phyloP scores from a whole-genome alignment of 2,113 vertebrate genomes.

The Noturus placidus region DNA sequence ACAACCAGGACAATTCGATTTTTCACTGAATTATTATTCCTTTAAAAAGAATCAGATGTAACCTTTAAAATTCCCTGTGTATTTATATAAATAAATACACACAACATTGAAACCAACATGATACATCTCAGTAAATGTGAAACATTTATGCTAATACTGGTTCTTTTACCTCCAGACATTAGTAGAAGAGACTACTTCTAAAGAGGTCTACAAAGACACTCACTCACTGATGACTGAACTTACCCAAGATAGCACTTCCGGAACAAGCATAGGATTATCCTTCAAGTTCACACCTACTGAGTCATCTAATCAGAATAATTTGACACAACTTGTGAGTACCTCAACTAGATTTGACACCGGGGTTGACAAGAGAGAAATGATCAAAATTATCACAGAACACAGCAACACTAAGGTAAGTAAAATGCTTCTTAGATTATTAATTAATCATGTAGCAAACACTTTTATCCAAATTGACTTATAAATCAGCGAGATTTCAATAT shows the following conservation, averaged over 20 bases:
- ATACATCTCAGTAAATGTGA: background rate
- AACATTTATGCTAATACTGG: background rate
- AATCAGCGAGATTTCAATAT: background rate
- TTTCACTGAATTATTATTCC: background rate
- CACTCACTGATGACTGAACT: conserved; percentile 68
- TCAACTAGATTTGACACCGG: accelerated
- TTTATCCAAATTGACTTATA: background rate
- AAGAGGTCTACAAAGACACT: conserved; percentile 72
- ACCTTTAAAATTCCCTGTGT: background rate
- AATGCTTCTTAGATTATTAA: background rate
- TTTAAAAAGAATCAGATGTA: background rate
- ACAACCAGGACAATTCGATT: background rate
- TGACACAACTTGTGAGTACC: accelerated
- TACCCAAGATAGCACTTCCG: conserved; percentile 46
- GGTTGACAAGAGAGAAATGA: conserved; percentile 40
- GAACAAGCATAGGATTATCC: conserved; percentile 58
- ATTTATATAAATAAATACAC: background rate
- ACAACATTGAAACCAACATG: background rate
- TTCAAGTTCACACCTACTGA: conserved; percentile 72
- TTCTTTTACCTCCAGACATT: conserved; percentile 71
- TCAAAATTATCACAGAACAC: conserved; percentile 56
- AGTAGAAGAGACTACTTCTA: conserved; percentile 75
- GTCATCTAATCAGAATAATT: background rate
- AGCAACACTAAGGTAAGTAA: conserved; percentile 67
- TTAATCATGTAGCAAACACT: background rate